Percentiles rank a stretch among this genome's conserved stretches.
Conservation (phyloP, 2,888 invertebrate genomes). For the Tiphia femorata region DNA sequence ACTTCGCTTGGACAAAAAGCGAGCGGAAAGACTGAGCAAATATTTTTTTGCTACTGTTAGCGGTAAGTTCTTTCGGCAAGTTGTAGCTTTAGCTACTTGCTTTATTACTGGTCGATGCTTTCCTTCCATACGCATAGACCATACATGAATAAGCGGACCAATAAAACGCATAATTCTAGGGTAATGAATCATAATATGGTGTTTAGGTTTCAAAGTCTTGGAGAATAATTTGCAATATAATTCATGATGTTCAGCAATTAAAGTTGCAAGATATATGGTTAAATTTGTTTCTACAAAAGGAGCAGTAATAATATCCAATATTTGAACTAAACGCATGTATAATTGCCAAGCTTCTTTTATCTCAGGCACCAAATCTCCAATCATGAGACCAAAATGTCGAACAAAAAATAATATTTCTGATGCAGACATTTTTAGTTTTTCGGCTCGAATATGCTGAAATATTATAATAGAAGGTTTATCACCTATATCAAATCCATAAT, state of each 20-base stretch:
- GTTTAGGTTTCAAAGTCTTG: constrained; percentile 7
- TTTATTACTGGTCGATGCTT: constrained; percentile 3
- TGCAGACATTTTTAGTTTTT: constrained; percentile 16
- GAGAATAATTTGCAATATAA: too few relatives aligned
- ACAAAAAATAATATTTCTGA: constrained; percentile 22
- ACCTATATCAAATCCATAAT: constrained; percentile 13
- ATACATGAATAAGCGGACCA: background rate
- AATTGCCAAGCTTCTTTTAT: constrained; percentile 15
- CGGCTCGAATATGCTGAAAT: constrained; percentile 13
- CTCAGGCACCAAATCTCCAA: constrained; percentile 23
- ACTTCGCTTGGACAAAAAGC: constrained; percentile 9
- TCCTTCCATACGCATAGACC: constrained; percentile 4
- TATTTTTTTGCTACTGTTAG: constrained; percentile 12
- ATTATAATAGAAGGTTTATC: constrained; percentile 16
- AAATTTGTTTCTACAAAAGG: background rate
- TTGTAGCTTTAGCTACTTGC: background rate
- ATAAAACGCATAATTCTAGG: background rate
- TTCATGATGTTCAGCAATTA: constrained; percentile 4
- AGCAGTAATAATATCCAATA: constrained; percentile 14
- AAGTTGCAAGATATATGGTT: too few relatives aligned
- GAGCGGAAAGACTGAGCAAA: background rate
- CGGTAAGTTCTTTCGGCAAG: constrained; percentile 9
- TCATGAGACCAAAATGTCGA: too few relatives aligned
- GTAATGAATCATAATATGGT: constrained; percentile 7
- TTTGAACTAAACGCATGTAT: constrained; percentile 9